Conservation (phyloP, 2,797 vertebrate genomes). For the Taeniopygia guttata region DNA sequence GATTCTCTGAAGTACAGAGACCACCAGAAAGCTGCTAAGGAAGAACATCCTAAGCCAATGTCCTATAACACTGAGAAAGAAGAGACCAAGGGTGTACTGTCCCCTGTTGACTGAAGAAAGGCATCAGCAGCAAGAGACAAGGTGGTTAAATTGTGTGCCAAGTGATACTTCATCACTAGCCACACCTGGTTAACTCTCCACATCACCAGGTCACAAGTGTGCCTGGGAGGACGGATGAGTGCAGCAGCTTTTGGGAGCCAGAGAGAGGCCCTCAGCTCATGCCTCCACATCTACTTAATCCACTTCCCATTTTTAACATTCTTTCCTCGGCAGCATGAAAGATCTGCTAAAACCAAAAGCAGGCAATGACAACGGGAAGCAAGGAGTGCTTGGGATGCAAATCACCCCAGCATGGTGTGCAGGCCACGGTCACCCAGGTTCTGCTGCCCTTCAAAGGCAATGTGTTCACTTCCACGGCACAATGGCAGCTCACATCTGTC, state of each 20-base stretch:
- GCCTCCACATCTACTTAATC: not conserved
- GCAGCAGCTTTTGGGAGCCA: not conserved
- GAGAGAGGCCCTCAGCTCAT: not conserved
- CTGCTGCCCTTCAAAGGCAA: not conserved
- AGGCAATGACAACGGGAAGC: not conserved
- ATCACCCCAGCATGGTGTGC: not conserved
- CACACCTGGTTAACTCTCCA: not conserved
- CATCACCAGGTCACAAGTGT: not conserved
- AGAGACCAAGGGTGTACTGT: not conserved
- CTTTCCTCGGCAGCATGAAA: not conserved
- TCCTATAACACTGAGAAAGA: not conserved
- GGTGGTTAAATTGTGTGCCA: not conserved
- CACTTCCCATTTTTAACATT: not conserved
- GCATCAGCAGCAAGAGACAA: not conserved
- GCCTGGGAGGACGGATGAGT: not conserved
- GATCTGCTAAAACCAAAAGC: not conserved
- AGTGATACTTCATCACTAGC: not conserved
- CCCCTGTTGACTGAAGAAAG: not conserved
- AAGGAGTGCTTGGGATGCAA: not conserved
- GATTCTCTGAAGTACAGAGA: not conserved
- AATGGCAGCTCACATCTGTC: not conserved
- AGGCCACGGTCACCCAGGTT: fast-evolving
- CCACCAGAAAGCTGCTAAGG: not conserved
- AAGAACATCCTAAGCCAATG: not conserved
- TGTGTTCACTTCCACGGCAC: fast-evolving